phyloP scores from a whole-genome alignment of 2,888 invertebrate species.

The Adineta ricciae region DNA sequence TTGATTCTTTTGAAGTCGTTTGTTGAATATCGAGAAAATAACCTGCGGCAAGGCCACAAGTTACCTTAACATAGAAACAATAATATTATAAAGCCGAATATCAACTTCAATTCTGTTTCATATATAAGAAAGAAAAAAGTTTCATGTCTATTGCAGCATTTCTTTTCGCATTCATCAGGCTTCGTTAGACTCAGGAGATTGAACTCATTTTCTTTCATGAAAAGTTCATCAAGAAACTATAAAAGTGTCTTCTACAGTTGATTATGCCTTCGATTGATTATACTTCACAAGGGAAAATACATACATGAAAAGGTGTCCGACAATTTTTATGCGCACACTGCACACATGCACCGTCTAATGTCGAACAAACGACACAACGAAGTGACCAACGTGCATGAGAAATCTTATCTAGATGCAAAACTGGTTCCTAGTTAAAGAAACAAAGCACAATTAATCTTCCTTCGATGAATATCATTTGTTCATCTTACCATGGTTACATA shows the following conservation, averaged over 20 bases:
- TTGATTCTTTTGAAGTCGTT: background rate
- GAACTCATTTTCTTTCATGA: no score
- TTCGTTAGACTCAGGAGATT: no score
- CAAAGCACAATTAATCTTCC: no score
- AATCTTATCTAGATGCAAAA: background rate
- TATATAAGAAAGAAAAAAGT: no score
- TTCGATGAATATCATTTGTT: slow-evolving; percentile 52
- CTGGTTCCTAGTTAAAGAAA: background rate
- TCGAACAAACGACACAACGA: background rate
- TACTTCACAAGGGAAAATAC: background rate
- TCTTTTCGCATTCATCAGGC: no score
- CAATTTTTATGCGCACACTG: slow-evolving; percentile 10
- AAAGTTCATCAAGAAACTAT: no score
- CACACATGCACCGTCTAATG: background rate
- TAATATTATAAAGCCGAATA: background rate
- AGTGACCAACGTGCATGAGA: background rate
- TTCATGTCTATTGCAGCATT: no score
- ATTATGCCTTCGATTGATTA: background rate
- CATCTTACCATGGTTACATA: slow-evolving; percentile 90
- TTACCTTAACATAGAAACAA: background rate
- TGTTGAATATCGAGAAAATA: background rate
- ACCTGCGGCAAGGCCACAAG: background rate
- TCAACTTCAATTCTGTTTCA: background rate
- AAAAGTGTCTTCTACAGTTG: no score
- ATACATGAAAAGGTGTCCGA: slow-evolving; percentile 9